Evolutionary conservation across 2,113 vertebrate species (phyloP).

Genomic region (Psilopsiagon aymara): DNA sequence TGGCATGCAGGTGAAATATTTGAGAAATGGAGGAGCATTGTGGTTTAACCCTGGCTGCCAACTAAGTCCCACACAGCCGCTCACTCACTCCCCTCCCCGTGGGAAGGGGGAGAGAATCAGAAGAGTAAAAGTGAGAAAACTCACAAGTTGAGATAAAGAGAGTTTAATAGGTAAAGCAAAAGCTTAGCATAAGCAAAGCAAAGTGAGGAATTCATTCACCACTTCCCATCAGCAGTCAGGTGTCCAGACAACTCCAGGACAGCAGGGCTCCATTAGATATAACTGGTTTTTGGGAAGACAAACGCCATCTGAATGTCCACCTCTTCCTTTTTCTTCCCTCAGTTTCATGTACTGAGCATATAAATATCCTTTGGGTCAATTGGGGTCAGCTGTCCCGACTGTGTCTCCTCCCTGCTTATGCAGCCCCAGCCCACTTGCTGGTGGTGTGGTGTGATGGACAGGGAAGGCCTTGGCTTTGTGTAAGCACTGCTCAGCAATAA

Average conservation of each 20-base stretch:
- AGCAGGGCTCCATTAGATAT: neutral
- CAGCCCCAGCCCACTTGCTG: no score
- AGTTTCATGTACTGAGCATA: neutral
- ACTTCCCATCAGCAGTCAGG: neutral
- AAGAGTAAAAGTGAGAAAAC: neutral
- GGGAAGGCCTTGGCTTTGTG: neutral
- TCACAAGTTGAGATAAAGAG: neutral
- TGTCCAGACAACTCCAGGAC: no score
- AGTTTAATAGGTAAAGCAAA: neutral
- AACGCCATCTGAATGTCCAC: fast-evolving
- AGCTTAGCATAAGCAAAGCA: neutral
- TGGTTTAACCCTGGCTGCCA: neutral
- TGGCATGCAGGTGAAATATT: neutral
- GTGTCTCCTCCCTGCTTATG: neutral
- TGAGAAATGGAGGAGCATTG: neutral
- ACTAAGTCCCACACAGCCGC: no score
- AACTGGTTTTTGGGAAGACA: neutral
- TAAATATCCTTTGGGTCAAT: neutral
- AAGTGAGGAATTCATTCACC: neutral
- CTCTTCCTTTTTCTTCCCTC: neutral
- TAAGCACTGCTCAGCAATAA: neutral
- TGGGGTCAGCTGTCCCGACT: neutral
- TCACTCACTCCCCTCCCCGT: neutral
- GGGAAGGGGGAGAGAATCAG: neutral
- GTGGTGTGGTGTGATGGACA: neutral